Conservation (phyloP, 35 echinoderm and acorn worm genomes). For the Strongylocentrotus purpuratus region DNA sequence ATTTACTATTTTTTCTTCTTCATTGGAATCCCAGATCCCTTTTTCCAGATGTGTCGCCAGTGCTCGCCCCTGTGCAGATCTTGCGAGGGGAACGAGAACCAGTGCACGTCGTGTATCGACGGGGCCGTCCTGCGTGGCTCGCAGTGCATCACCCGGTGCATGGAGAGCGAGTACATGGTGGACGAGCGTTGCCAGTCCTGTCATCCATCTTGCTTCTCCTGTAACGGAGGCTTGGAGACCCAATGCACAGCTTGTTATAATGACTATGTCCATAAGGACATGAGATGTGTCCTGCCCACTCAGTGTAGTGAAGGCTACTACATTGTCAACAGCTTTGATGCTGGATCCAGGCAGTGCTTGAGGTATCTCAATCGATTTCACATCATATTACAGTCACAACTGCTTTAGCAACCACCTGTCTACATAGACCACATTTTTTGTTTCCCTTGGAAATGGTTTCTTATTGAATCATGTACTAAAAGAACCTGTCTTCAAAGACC, state of each 20-base stretch:
- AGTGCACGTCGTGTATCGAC: conserved; percentile 42
- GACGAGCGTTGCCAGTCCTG: conserved; percentile 33
- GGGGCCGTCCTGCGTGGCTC: conserved; percentile 50
- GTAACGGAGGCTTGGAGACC: not conserved
- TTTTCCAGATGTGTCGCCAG: conserved; percentile 29
- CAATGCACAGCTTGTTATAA: conserved; percentile 55
- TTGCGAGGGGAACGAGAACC: conserved; percentile 12
- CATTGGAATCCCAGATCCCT: not conserved
- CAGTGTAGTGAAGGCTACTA: conserved; percentile 57
- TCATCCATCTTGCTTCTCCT: conserved; percentile 40
- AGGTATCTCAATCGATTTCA: not conserved
- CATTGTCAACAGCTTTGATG: not conserved
- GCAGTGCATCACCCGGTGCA: conserved; percentile 43
- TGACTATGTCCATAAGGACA: conserved; percentile 24
- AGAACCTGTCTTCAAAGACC: too few species aligned
- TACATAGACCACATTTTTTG: too few species aligned
- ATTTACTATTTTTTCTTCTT: conserved; percentile 4
- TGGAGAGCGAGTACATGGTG: conserved; percentile 57
- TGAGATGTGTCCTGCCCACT: conserved; percentile 28
- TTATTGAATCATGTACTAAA: too few species aligned
- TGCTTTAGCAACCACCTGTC: too few species aligned
- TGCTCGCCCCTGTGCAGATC: conserved; percentile 52
- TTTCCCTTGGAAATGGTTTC: too few species aligned
- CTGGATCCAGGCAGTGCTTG: conserved; percentile 1
- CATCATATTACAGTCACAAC: too few species aligned